Evolutionary conservation across 2,797 vertebrate genomes (phyloP), one percentile per base, ranked within the genome.

Genomic region (Menidia menidia): DNA sequence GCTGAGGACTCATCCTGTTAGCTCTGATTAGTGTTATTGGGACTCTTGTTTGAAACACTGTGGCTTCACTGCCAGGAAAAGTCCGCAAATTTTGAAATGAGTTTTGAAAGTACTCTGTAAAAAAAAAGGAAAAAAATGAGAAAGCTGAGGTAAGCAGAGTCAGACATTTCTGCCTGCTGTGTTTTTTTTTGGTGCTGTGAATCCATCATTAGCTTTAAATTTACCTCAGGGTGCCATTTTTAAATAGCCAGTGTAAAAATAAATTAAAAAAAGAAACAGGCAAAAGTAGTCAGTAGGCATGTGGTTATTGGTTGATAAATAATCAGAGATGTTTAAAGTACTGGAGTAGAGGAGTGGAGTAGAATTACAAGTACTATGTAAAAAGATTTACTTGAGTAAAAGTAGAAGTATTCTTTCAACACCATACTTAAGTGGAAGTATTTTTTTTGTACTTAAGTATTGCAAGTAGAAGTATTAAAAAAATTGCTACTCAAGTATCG

Each of bases 21-120:
- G 30, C 30, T 54, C 64, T 64, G 70, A 78, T 78, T 64, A 74
- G 30, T 31, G 19, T 70, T 48, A 60, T 30, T 63, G 44, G 50
- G 59, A 25, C 25, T 25, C 25, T 25, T 25, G 25, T 25, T 25
- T 53, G 45, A 74, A 62, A 16, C 25, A 4, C 2, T 58, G 31
- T 6, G 7, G 31, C 50, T 43, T 43, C 39, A 50, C 8, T 44
- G 35, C 13, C 43, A 32, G 25, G 25, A 25, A 25, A 25, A 25
- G 25, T 25, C 25, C 25, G 25, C 25, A 25, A 25, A 25, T 25
- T 25, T 25, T 25, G 25, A 25, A 25, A 25, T 25, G 19, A 35
- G 25, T 4, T 54, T 13, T 73, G 57, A 68, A 75, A 12, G 10
- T 3, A 68, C 64, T 64, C 30, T 3, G 10, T 63, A 10, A 30